These are phyloP conservation scores for Mesorhabditis sp. DNA, from an alignment of 2,888 invertebrate genomes.

Conservation along the genomic window DNA sequence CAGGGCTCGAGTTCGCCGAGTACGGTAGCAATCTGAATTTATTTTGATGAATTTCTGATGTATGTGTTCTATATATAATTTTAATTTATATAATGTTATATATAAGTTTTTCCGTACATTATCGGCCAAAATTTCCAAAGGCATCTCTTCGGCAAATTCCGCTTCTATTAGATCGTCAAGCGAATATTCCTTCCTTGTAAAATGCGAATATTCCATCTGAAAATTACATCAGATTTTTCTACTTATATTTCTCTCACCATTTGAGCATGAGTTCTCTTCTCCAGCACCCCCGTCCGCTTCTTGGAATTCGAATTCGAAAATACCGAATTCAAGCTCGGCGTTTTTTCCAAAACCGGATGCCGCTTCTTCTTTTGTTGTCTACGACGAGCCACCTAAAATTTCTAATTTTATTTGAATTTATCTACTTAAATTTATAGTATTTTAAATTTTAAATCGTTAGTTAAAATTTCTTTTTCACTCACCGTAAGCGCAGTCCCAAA, in stretches of 20 bases:
- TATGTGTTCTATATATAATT: no score
- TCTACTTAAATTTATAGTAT: no score
- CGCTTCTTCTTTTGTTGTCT: neutral
- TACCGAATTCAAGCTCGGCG: neutral
- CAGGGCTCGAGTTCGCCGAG: conserved; percentile 37
- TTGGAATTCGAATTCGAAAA: no score
- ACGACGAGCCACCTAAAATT: no score
- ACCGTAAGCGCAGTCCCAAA: conserved; percentile 17
- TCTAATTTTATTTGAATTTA: no score
- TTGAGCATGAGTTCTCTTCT: conserved; percentile 2
- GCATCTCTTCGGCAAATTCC: conserved; percentile 18
- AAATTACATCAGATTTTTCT: neutral
- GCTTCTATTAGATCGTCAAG: conserved; percentile 23
- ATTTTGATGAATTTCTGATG: no score
- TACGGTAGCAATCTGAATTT: conserved; percentile 20
- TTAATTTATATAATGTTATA: no score
- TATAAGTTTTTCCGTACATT: no score
- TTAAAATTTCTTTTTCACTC: no score
- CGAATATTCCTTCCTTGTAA: conserved; percentile 19
- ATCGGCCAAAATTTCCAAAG: conserved; percentile 8
- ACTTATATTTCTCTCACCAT: neutral
- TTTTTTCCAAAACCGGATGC: neutral
- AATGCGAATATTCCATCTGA: conserved; percentile 14
- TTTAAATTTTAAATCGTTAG: no score
- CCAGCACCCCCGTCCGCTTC: neutral